phyloP scores from a whole-genome alignment of 2,888 invertebrate species.

The Neria commutata region DNA sequence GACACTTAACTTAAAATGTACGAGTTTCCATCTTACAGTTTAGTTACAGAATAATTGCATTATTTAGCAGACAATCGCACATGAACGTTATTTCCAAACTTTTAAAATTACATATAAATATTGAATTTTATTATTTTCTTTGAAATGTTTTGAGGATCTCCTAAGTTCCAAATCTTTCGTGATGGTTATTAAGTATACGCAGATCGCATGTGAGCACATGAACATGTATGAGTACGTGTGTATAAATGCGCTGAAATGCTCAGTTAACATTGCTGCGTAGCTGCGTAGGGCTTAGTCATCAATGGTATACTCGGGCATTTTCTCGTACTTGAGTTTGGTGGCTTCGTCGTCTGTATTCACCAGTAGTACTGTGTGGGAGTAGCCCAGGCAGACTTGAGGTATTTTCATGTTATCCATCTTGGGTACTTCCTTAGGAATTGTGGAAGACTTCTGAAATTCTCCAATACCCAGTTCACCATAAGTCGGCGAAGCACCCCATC shows the following conservation, averaged over 20 bases:
- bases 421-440: constrained; percentile 84
- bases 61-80: too few relatives aligned
- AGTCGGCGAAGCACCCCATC: constrained; percentile 94
- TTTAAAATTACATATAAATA: too few relatives aligned
- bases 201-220: neutral
- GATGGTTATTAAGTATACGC: too few relatives aligned
- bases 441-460: constrained; percentile 85
- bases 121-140: too few relatives aligned
- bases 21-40: too few relatives aligned
- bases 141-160: too few relatives aligned
- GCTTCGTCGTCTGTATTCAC: constrained; percentile 65
- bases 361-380: constrained; percentile 79
- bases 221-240: neutral
- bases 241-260: neutral
- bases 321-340: constrained; percentile 65
- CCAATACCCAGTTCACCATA: constrained; percentile 93
- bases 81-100: too few relatives aligned
- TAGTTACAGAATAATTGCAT: too few relatives aligned
- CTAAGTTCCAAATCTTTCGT: too few relatives aligned
- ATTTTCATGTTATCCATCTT: constrained; percentile 78
- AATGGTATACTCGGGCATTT: constrained; percentile 63
- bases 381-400: constrained; percentile 81
- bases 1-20: too few relatives aligned
- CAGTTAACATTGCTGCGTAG: neutral
- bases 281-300: constrained; percentile 50